Evolutionary conservation across 2,888 invertebrate species (phyloP).

Genomic region (Drosophila aldrichi): DNA sequence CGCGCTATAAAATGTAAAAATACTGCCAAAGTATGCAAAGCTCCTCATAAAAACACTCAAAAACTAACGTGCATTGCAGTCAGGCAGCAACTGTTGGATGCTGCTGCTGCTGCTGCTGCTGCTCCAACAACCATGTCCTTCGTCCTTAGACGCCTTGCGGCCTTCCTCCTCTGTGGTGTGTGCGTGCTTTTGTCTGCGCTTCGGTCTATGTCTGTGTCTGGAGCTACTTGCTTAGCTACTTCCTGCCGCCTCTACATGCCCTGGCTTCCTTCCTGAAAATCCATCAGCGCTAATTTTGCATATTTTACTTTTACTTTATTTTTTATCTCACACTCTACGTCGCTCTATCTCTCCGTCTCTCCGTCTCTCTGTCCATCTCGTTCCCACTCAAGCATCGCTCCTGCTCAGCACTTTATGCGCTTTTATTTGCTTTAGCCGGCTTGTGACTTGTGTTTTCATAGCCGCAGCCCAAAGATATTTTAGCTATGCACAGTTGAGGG

Average conservation of each 20-base stretch:
- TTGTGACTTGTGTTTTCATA: conserved; percentile 72
- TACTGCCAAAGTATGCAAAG: conserved; percentile 80
- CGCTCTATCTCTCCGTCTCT: neutral
- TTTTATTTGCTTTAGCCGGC: conserved; percentile 73
- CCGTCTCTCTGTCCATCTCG: conserved; percentile 3
- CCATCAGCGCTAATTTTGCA: conserved; percentile 82
- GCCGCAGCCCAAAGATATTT: conserved; percentile 57
- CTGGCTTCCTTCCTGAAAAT: conserved; percentile 77
- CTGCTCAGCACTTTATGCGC: conserved; percentile 33
- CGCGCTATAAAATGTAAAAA: conserved; percentile 74
- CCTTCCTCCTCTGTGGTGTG: conserved; percentile 26
- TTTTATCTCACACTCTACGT: conserved; percentile 8
- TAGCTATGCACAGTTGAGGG: conserved; percentile 31
- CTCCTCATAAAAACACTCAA: conserved; percentile 80
- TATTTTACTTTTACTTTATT: conserved; percentile 68
- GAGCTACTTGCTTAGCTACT: conserved; percentile 74
- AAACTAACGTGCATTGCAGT: conserved; percentile 69
- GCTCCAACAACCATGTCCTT: conserved; percentile 7
- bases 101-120: conserved; percentile 13
- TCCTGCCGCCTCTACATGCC: conserved; percentile 66
- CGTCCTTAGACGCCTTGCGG: neutral
- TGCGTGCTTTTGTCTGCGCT: conserved; percentile 26
- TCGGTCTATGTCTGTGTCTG: conserved; percentile 46
- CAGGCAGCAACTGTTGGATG: conserved; percentile 35
- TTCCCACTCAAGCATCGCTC: conserved; percentile 18